Evolutionary conservation across 2,113 vertebrate genomes (phyloP), one percentile per base, ranked within the genome.

Genomic region (Gadus macrocephalus): DNA sequence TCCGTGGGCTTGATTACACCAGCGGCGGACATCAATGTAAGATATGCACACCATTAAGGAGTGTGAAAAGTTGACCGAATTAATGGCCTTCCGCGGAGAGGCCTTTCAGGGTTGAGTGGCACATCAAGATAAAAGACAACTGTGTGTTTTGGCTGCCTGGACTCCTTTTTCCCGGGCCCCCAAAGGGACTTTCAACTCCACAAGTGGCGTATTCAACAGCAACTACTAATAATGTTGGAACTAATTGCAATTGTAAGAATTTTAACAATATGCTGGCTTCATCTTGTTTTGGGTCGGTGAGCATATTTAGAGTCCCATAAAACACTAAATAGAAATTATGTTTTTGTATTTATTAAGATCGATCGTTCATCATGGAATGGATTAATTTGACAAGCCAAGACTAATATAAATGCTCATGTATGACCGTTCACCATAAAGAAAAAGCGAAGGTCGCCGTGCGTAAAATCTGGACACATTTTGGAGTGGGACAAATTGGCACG

Each of bases 11-110:
- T 89, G 84, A 88, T 87, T 87, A 86, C 86, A 87, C 86, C 74
- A 85, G 83, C 71, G 78, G 77, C 70, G 81, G 79, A 88, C 89
- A 92, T 91, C 89, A 89, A 86, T 88, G 88, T 80, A 82, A 81
- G 84, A 89, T 86, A 87, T 87, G 86, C 83, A 78, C 81, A 84
- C 87, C 83, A 90, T 88, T 82, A 85, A 72, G 73, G 73, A 81
- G 85, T 89, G 90, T 85, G 89, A 90, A 89, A 87, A 89, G 89
- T 89, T 89, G 84, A 86, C 86, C 66, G 84, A 91, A 89, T 91
- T 88, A 91, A 91, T 89, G 84, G 87, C 82, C 90, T 89, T 89
- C 86, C 87, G 87, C 28, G 84, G 86, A 62, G 85, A 84, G 82
- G 84, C 75, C 83, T 85, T 83, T 87, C 75, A 90, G 85, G 80